Conservation (phyloP, 2,888 invertebrate genomes). For the Spodoptera picta region DNA sequence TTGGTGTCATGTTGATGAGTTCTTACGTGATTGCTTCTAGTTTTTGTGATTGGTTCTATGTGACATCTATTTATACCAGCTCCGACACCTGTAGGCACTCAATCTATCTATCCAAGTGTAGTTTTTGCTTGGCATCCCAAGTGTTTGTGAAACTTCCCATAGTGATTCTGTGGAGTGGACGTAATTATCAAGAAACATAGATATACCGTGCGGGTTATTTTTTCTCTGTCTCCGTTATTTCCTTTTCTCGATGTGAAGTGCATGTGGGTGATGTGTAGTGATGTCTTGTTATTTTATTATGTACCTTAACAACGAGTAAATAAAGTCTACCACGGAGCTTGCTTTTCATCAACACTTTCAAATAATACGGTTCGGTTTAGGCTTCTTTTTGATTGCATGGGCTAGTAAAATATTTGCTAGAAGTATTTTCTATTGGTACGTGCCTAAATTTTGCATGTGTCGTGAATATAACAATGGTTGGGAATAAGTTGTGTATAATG, state of each 20-base stretch:
- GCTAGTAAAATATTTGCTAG: constrained; percentile 40
- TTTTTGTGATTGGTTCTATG: constrained; percentile 47
- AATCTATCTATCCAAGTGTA: constrained; percentile 37
- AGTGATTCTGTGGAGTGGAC: constrained; percentile 50
- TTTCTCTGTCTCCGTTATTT: constrained; percentile 22
- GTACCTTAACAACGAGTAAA: constrained; percentile 40
- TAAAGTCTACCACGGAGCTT: constrained; percentile 48
- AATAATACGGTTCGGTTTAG: constrained; percentile 22
- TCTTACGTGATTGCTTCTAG: constrained; percentile 40
- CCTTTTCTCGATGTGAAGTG: constrained; percentile 51
- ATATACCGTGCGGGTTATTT: constrained; percentile 26
- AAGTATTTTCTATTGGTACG: constrained; percentile 39
- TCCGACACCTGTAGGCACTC: constrained; percentile 16
- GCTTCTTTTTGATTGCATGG: constrained; percentile 45
- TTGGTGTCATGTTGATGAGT: constrained; percentile 24
- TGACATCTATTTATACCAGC: constrained; percentile 33
- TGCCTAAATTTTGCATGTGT: constrained; percentile 46
- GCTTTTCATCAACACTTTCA: constrained; percentile 47
- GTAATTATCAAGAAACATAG: constrained; percentile 7
- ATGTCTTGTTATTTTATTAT: constrained; percentile 42
- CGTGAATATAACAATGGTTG: constrained; percentile 30
- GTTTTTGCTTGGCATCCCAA: constrained; percentile 37
- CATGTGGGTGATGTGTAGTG: constrained; percentile 59
- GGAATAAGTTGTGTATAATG: constrained; percentile 9
- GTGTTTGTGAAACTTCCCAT: constrained; percentile 46